Evolutionary conservation across 1,140 invertebrate genomes (phyloP).

Genomic region (Mercenaria mercenaria): DNA sequence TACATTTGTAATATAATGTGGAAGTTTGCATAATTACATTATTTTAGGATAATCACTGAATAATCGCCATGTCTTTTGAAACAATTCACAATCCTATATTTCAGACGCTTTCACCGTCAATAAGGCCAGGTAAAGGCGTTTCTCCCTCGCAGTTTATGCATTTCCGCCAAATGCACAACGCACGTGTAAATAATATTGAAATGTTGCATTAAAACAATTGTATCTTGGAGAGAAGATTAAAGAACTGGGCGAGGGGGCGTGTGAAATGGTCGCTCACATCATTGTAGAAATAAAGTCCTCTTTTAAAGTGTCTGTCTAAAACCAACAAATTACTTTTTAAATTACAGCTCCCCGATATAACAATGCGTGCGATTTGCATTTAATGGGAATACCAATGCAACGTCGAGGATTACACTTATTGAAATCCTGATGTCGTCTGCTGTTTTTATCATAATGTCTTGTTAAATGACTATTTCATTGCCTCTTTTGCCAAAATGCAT

Average conservation of each 20-base stretch:
- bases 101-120: too few relatives aligned
- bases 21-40: too few relatives aligned
- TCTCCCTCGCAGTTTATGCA: neutral
- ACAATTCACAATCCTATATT: too few relatives aligned
- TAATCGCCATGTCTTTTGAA: too few relatives aligned
- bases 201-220: too few relatives aligned
- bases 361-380: slow-evolving; percentile 44
- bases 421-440: neutral
- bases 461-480: slow-evolving; percentile 45
- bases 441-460: slow-evolving; percentile 6
- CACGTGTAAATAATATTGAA: too few relatives aligned
- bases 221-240: neutral
- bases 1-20: too few relatives aligned
- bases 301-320: slow-evolving; percentile 10
- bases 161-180: slow-evolving; percentile 5
- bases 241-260: neutral
- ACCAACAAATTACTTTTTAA: slow-evolving; percentile 55
- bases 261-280: neutral
- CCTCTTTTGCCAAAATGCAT: neutral
- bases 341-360: slow-evolving; percentile 29
- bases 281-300: slow-evolving; percentile 13
- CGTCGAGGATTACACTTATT: neutral
- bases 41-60: too few relatives aligned
- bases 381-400: slow-evolving; percentile 29
- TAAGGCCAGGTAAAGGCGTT: too few relatives aligned